Base-by-base conservation (phyloP, 2,888 invertebrate species). In the Sericinus montela region DNA sequence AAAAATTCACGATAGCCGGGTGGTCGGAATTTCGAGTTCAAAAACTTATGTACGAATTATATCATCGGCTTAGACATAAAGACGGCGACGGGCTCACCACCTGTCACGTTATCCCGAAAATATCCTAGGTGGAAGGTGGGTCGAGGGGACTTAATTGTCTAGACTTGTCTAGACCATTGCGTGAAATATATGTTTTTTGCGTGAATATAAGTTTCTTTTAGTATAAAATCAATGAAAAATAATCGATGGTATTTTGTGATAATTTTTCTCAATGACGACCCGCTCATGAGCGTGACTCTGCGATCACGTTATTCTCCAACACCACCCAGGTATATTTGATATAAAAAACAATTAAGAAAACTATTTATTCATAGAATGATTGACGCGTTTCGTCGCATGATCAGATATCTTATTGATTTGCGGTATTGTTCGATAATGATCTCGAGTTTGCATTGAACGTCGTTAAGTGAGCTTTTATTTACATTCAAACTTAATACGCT, bases 401-500 rank as follows among this genome's bases (percentile, higher is more conserved):
- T 55, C 53, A 52, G 53, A 59, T 55, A 60, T 57, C 56, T 60
- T 69, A 79, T 80, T 73, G 76, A 76, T 80, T 75, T 65, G 68
- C 65, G 67, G 63, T 63, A 75, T 76, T 75, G 67, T 68, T 62
- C 57, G 68, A 78, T 78, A 75, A 71, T 61, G 67, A 75, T 79
- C 73, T 62, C 58, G 52, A 60, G 59, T 72, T 67, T 61, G 37
- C 51, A 35, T 47, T 34, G n/a, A 39, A 60, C 69, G 64, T 62
- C 49, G 46, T 45, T 35, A 36, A 39, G 28, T 48, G 40, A 55
- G 49, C 57, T 60, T 64, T 63, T 60, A 57, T 63, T 62, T 59
- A 60, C 59, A 55, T 48, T 55, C 45, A 36, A 45, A 42, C 51
- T 45, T 45, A 39, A 53, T 43, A 39, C 41, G 44, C 46, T 51